Base-by-base conservation (phyloP, 2,888 invertebrate genomes). In the Melanostoma scalare region DNA sequence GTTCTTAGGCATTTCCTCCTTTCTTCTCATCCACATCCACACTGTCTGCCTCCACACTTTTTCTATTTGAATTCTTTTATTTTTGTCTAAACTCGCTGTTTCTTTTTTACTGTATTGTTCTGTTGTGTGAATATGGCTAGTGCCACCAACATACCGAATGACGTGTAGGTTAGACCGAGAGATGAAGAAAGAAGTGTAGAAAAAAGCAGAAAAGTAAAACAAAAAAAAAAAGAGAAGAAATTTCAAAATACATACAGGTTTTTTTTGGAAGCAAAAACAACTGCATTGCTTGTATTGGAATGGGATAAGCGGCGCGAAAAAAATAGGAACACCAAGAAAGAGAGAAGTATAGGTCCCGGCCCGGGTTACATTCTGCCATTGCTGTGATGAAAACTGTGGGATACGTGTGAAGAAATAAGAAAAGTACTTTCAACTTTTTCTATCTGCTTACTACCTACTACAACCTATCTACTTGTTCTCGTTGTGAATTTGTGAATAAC, bases 381-480 rank as follows among this genome's bases (percentile, higher is more conserved):
- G 50, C 38, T 76, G 38, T 60, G 67, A 50, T 48, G 61, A 79
- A 46, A 31, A 61, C 35, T 76, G 68, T 65, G 69, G 20, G 58
- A 69, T 80, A 55, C 53, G 65, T 71, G 80, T 44, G 58, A 42
- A 67, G 65, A 40, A n/a, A n/a, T 53, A 42, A 67, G 65, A 80
- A 65, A 80, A 58, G 63, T 69, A 75, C 75, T 77, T 71, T 69
- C 63, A 75, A 71, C 75, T 80, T 80, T 20, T 75, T 69, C 44
- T 65, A 65, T 63, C 52, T 61, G 20, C 36, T 31, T 42, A n/a
- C 5, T 10, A 53, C 6, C 44, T 61, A 10, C 8, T 61, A 20
- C 20, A 20, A 20, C 36, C 30, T 63, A 36, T 58, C 42, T 6
- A n/a, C n/a, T 73, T 74, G 61, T 63, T 63, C 60, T 68, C 53